Conservation (phyloP, 2,888 invertebrate species). For the Polyommatus icarus region DNA sequence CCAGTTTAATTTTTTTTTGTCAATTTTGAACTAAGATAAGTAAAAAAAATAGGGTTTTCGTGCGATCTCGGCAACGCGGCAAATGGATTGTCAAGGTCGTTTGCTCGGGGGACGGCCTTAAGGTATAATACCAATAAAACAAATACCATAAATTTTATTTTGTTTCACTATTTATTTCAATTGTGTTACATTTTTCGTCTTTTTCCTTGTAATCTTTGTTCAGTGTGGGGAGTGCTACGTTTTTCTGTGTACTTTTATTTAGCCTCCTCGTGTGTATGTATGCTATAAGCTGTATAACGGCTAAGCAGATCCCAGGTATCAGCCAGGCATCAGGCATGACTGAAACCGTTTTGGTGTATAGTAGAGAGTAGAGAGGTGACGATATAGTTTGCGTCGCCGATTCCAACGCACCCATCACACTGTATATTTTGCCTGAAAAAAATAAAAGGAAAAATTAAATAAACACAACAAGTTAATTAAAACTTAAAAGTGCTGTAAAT, state of each 20-base stretch:
- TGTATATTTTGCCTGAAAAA: conserved; percentile 75
- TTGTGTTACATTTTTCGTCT: conserved; percentile 35
- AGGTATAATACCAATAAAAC: not conserved
- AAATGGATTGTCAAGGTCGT: no score
- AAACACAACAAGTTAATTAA: not conserved
- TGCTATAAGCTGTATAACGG: conserved; percentile 58
- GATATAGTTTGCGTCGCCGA: conserved; percentile 70
- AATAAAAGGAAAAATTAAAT: conserved; percentile 21
- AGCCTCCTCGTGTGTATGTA: conserved; percentile 60
- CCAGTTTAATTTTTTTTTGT: no score
- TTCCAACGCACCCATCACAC: conserved; percentile 70
- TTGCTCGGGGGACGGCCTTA: no score
- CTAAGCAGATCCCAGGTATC: conserved; percentile 61
- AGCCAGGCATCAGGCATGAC: conserved; percentile 69
- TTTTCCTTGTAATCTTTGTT: conserved; percentile 37
- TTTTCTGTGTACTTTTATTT: conserved; percentile 37
- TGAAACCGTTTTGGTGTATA: conserved; percentile 68
- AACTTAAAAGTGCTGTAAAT: not conserved
- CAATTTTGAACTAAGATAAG: no score
- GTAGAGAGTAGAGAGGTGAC: conserved; percentile 67
- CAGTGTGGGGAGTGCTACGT: conserved; percentile 34
- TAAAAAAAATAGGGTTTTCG: no score
- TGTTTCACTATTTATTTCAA: conserved; percentile 5
- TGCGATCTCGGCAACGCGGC: no score
- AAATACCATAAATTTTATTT: not conserved